phyloP scores from a whole-genome alignment of 2,113 vertebrate species.

The Tautogolabrus adspersus region DNA sequence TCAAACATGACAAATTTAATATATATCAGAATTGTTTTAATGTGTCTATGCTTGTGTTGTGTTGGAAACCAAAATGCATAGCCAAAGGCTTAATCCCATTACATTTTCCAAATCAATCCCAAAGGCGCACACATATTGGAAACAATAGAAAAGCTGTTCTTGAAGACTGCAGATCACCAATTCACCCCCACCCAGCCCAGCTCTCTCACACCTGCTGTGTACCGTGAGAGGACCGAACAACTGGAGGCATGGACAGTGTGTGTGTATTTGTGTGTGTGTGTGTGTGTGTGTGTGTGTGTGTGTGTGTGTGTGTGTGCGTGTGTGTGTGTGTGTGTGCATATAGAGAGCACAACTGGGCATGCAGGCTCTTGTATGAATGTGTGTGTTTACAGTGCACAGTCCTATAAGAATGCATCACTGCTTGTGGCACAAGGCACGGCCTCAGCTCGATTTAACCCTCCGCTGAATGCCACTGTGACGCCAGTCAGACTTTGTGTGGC shows the following conservation, averaged over 20 bases:
- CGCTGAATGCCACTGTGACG: slow-evolving; percentile 80
- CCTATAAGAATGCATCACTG: slow-evolving; percentile 63
- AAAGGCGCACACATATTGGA: slow-evolving; percentile 47
- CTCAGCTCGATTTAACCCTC: slow-evolving; percentile 79
- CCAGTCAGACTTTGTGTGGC: slow-evolving; percentile 82
- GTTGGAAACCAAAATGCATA: slow-evolving; percentile 26
- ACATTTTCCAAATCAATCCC: slow-evolving; percentile 66
- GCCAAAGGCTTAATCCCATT: slow-evolving; percentile 58
- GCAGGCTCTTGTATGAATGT: slow-evolving; percentile 40
- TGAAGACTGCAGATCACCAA: slow-evolving; percentile 38
- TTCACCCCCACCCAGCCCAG: slow-evolving; percentile 28
- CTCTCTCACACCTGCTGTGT: slow-evolving; percentile 82
- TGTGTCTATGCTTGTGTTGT: slow-evolving; percentile 10
- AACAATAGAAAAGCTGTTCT: slow-evolving; percentile 83
- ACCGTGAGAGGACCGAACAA: slow-evolving; percentile 80
- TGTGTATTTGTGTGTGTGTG: slow-evolving; percentile 32
- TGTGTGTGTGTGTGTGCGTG: slow-evolving; percentile 26
- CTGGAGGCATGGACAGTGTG: slow-evolving; percentile 67
- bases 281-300: slow-evolving; percentile 32
- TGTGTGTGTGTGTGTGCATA: slow-evolving; percentile 25
- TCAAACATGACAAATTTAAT: slow-evolving; percentile 9
- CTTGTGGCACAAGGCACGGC: slow-evolving; percentile 68
- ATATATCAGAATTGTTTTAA: slow-evolving; percentile 10
- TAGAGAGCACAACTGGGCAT: slow-evolving; percentile 59
- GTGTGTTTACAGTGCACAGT: slow-evolving; percentile 47